These are phyloP conservation scores for Xiphias gladius DNA, from an alignment of 2,113 vertebrate genomes.

Conservation along the genomic window DNA sequence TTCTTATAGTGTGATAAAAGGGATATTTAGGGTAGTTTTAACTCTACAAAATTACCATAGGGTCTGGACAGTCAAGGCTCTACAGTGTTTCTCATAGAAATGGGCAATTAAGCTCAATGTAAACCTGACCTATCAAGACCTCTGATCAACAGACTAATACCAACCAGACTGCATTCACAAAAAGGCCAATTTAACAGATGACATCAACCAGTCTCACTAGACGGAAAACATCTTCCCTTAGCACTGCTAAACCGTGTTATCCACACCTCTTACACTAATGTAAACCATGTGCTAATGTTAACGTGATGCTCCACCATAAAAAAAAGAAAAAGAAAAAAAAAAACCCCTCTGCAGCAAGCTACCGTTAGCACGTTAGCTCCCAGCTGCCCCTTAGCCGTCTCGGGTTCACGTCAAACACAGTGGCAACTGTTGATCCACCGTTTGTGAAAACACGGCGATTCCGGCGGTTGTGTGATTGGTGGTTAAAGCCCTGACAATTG, in stretches of 20 bases:
- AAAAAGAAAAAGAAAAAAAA: neutral
- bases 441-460: neutral
- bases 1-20: neutral
- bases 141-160: slow-evolving; percentile 9
- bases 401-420: neutral
- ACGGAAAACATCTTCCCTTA: neutral
- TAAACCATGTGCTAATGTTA: slow-evolving; percentile 66
- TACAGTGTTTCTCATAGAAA: neutral
- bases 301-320: slow-evolving; percentile 46
- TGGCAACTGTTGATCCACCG: neutral
- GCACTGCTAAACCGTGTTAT: neutral
- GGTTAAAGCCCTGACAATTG: neutral
- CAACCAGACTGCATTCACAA: slow-evolving; percentile 21
- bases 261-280: slow-evolving; percentile 44
- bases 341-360: slow-evolving; percentile 33
- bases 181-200: slow-evolving; percentile 1
- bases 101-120: neutral
- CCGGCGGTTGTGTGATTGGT: neutral
- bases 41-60: neutral
- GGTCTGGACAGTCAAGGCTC: neutral
- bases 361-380: slow-evolving; percentile 68
- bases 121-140: slow-evolving; percentile 24
- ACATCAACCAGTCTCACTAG: slow-evolving; percentile 45
- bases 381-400: slow-evolving; percentile 23
- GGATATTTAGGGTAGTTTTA: neutral